Conservation (phyloP, 2,888 invertebrate genomes). For the Eupsilia transversa region DNA sequence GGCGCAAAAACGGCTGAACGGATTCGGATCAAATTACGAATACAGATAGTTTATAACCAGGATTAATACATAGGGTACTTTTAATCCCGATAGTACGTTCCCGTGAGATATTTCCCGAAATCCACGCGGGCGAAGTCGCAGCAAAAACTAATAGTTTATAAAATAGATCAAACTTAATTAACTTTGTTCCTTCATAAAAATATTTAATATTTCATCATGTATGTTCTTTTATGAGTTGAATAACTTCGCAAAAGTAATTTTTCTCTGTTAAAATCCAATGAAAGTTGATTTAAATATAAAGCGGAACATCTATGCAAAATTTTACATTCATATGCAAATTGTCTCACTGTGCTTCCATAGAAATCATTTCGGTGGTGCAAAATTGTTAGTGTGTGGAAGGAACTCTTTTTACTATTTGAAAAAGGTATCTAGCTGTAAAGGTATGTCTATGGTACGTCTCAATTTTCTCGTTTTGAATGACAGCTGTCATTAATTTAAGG, state of each 20-base stretch:
- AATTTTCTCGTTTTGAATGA: background rate
- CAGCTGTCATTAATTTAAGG: background rate
- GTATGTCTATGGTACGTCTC: background rate
- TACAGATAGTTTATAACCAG: too few relatives aligned
- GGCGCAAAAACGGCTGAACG: too few relatives aligned
- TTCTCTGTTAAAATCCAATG: conserved; percentile 38
- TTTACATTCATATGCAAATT: conserved; percentile 63
- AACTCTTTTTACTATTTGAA: background rate
- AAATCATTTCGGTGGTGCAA: conserved; percentile 48
- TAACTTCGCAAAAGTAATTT: conserved; percentile 19
- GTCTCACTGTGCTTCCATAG: conserved; percentile 48
- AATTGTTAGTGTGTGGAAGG: conserved; percentile 51
- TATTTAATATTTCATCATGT: background rate
- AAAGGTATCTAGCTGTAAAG: too few relatives aligned
- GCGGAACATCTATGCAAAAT: conserved; percentile 61
- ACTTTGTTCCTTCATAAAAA: conserved; percentile 10
- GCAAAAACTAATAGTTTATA: conserved; percentile 9
- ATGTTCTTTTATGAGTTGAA: conserved; percentile 14
- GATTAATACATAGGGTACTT: too few relatives aligned
- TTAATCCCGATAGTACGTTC: too few relatives aligned
- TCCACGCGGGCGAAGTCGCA: too few relatives aligned
- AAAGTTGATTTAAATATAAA: conserved; percentile 64
- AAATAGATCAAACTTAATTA: conserved; percentile 29
- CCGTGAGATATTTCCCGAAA: too few relatives aligned
- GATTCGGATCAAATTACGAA: too few relatives aligned